Evolutionary conservation across 2,888 invertebrate genomes (phyloP).

Genomic region (Achlya flavicornis): DNA sequence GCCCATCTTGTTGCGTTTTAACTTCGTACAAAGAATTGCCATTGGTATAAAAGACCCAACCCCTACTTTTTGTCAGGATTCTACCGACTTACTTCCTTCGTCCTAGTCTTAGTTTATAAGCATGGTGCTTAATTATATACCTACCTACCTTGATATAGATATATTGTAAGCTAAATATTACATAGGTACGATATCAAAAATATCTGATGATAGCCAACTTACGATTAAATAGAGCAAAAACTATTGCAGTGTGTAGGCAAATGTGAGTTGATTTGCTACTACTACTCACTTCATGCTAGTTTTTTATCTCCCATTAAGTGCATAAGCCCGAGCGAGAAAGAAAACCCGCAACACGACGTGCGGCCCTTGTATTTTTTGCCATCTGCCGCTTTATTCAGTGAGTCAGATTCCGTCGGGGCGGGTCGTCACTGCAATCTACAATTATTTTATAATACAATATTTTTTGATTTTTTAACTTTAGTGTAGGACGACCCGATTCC

Average conservation of each 20-base stretch:
- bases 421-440: constrained; percentile 75
- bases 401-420: constrained; percentile 76
- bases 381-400: constrained; percentile 63
- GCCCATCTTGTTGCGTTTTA: constrained; percentile 10
- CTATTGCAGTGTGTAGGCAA: too few relatives aligned
- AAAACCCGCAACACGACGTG: constrained; percentile 53
- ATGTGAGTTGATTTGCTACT: not conserved
- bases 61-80: too few relatives aligned
- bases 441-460: constrained; percentile 54
- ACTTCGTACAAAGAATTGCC: too few relatives aligned
- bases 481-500: constrained; percentile 77
- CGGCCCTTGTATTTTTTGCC: constrained; percentile 58
- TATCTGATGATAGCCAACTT: too few relatives aligned
- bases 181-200: too few relatives aligned
- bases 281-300: constrained; percentile 33
- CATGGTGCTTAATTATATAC: too few relatives aligned
- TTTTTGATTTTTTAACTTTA: constrained; percentile 64
- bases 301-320: constrained; percentile 34
- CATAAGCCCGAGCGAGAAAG: constrained; percentile 47
- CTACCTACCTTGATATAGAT: too few relatives aligned
- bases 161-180: too few relatives aligned
- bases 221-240: too few relatives aligned
- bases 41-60: too few relatives aligned
- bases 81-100: too few relatives aligned
- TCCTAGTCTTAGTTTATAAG: too few relatives aligned